Percentiles rank a stretch among this genome's conserved stretches.
Evolutionary conservation across 2,113 vertebrate genomes (phyloP).

Genomic region (Varanus komodoensis): DNA sequence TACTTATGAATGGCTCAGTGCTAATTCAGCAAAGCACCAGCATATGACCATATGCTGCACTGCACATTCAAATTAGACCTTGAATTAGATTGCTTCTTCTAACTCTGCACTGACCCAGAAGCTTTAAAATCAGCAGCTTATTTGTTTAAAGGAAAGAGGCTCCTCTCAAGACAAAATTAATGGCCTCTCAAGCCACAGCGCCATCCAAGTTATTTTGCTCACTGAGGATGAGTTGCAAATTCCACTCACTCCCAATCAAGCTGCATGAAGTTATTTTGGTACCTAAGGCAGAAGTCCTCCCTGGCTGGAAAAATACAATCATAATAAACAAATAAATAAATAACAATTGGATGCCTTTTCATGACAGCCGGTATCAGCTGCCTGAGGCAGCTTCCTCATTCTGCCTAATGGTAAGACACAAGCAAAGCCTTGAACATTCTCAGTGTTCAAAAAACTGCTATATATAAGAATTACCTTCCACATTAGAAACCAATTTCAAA

Average conservation of each 20-base stretch:
- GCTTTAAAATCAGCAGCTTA: not conserved
- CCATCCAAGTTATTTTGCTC: not conserved
- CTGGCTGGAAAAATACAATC: not conserved
- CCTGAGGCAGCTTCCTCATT: not conserved
- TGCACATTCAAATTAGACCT: not conserved
- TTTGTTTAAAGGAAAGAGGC: not conserved
- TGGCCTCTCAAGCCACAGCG: not conserved
- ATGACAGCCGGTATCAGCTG: not conserved
- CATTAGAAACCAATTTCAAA: not conserved
- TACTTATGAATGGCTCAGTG: not conserved
- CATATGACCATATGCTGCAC: not conserved
- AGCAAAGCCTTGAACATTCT: not conserved
- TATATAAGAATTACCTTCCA: not conserved
- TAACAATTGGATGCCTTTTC: not conserved
- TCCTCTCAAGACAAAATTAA: not conserved
- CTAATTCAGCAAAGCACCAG: not conserved
- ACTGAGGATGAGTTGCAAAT: not conserved
- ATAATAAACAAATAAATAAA: too few relatives aligned
- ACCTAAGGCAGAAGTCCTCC: not conserved
- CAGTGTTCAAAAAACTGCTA: not conserved
- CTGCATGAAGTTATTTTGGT: not conserved
- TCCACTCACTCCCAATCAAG: not conserved
- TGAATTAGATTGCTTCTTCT: not conserved
- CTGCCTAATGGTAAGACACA: not conserved
- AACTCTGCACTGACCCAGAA: not conserved